Evolutionary conservation across 2,113 vertebrate genomes (phyloP).

Genomic region (Chroicocephalus ridibundus): DNA sequence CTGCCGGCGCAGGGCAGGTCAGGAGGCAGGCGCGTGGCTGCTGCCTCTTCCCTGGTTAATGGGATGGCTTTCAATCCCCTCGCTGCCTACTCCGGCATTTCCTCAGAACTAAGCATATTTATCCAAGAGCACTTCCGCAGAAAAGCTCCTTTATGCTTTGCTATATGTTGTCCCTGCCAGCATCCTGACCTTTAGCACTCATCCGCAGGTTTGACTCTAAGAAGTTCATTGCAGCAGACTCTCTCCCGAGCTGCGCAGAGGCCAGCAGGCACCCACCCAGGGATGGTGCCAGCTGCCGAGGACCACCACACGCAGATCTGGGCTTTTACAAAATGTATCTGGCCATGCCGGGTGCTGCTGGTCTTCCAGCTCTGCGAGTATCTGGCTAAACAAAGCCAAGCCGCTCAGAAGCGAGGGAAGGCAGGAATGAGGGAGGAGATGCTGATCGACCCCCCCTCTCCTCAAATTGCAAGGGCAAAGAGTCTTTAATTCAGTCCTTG

Average conservation of each 20-base stretch:
- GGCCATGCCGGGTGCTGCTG: not conserved
- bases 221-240: not conserved
- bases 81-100: not conserved
- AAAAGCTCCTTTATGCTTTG: constrained; percentile 37
- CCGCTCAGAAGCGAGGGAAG: not conserved
- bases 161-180: not conserved
- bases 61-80: not conserved
- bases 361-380: not conserved
- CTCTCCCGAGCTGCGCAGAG: rapidly evolving
- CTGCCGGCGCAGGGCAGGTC: not conserved
- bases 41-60: not conserved
- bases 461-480: not conserved
- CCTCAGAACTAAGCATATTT: not conserved
- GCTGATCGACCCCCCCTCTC: rapidly evolving
- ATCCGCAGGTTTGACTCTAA: not conserved
- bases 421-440: not conserved
- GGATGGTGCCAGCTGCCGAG: not conserved
- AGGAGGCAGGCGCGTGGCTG: rapidly evolving
- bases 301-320: not conserved
- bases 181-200: constrained; percentile 33
- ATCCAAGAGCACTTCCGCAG: constrained; percentile 37
- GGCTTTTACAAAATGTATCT: not conserved
- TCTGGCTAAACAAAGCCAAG: not conserved
- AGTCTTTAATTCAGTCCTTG: not conserved
- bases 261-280: rapidly evolving